These are phyloP conservation scores for Montipora foliosa DNA, from an alignment of 64 coral and sea anemone species.

Conservation along the genomic window DNA sequence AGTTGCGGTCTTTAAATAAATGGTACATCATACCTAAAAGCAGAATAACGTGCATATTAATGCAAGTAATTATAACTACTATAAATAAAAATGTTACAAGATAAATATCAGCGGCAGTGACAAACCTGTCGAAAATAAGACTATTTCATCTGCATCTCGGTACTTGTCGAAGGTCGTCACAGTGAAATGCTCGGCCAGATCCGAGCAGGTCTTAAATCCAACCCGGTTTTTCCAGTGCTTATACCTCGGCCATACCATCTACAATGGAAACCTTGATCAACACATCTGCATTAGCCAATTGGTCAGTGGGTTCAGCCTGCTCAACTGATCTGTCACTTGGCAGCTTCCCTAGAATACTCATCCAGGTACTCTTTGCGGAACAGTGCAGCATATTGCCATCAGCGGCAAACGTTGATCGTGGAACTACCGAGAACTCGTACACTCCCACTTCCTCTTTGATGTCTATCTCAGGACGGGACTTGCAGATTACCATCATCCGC, in stretches of 20 bases:
- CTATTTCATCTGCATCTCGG: slow-evolving; percentile 39
- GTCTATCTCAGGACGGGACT: slow-evolving; percentile 52
- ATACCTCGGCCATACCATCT: slow-evolving; percentile 73
- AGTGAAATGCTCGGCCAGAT: slow-evolving; percentile 75
- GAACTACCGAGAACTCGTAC: slow-evolving; percentile 45
- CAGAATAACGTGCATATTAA: slow-evolving; percentile 41
- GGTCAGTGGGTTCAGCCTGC: neutral
- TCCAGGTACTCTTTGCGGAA: slow-evolving; percentile 53
- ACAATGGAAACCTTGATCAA: slow-evolving; percentile 49
- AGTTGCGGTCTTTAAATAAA: slow-evolving; percentile 53
- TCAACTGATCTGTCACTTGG: slow-evolving; percentile 18
- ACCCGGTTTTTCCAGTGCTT: slow-evolving; percentile 57
- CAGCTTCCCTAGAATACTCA: slow-evolving; percentile 69
- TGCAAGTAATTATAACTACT: slow-evolving; percentile 50
- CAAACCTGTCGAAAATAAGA: slow-evolving; percentile 67
- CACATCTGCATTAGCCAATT: neutral
- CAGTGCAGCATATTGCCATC: slow-evolving; percentile 73
- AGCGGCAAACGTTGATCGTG: slow-evolving; percentile 65
- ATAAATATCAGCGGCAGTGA: slow-evolving; percentile 47
- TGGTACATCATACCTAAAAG: slow-evolving; percentile 55
- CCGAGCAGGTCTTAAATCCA: slow-evolving; percentile 66
- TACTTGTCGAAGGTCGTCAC: slow-evolving; percentile 50
- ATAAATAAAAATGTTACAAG: slow-evolving; percentile 4
- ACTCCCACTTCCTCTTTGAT: slow-evolving; percentile 20
- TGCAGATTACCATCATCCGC: slow-evolving; percentile 41